Evolutionary conservation across 2,888 invertebrate genomes (phyloP).

Genomic region (Tenthredo scrophulariae): DNA sequence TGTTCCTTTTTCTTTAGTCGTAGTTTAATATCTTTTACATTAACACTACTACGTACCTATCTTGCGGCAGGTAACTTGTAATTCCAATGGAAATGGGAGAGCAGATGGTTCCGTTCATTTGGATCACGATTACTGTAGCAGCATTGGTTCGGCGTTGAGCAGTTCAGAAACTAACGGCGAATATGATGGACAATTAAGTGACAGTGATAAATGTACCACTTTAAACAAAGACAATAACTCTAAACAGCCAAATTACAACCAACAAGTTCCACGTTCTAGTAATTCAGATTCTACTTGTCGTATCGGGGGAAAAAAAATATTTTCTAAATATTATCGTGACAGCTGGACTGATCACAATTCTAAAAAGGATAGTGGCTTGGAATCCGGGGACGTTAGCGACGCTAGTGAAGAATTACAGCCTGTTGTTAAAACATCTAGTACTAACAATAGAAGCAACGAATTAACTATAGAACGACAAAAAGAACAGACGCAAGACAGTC

Average conservation of each 20-base stretch:
- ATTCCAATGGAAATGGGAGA: slow-evolving; percentile 57
- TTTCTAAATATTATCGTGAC: slow-evolving; percentile 55
- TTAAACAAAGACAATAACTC: slow-evolving; percentile 54
- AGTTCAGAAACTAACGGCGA: slow-evolving; percentile 65
- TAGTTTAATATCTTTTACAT: not conserved
- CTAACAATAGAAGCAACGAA: slow-evolving; percentile 34
- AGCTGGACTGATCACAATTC: slow-evolving; percentile 68
- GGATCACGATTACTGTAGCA: slow-evolving; percentile 83
- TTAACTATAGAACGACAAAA: slow-evolving; percentile 30
- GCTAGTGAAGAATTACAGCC: slow-evolving; percentile 70
- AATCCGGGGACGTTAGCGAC: slow-evolving; percentile 77
- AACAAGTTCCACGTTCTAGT: not conserved
- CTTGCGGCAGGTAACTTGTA: slow-evolving; percentile 60
- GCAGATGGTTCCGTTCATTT: slow-evolving; percentile 76
- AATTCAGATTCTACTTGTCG: slow-evolving; percentile 18
- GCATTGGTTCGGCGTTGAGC: slow-evolving; percentile 61
- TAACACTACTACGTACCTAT: slow-evolving; percentile 43
- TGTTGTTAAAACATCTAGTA: slow-evolving; percentile 28
- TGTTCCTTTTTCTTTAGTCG: not conserved
- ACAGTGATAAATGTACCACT: slow-evolving; percentile 62
- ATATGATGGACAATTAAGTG: slow-evolving; percentile 60
- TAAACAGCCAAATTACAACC: slow-evolving; percentile 2
- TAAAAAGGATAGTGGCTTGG: slow-evolving; percentile 77
- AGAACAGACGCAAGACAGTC: slow-evolving; percentile 42
- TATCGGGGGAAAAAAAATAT: slow-evolving; percentile 30